phyloP scores from a whole-genome alignment of 2,888 invertebrate species.

The Drosophila lacicola region DNA sequence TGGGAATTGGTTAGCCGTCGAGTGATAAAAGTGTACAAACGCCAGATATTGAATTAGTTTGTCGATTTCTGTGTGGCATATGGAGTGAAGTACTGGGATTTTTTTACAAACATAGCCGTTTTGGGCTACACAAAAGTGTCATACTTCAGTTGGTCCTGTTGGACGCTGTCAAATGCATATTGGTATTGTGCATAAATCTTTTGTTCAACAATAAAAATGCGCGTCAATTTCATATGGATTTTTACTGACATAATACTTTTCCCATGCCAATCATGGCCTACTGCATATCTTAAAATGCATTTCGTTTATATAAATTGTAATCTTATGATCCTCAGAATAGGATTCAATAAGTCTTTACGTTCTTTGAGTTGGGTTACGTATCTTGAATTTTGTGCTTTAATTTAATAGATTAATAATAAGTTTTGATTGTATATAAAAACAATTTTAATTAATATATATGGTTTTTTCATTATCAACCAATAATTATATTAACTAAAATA shows the following conservation, averaged over 20 bases:
- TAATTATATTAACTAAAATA: no score
- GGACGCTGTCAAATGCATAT: constrained; percentile 71
- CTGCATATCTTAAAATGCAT: background rate
- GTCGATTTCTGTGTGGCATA: constrained; percentile 49
- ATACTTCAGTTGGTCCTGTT: constrained; percentile 42
- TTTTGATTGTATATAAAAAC: no score
- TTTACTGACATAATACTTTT: constrained; percentile 41
- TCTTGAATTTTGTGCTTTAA: no score
- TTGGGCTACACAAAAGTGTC: constrained; percentile 37
- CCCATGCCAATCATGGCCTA: background rate
- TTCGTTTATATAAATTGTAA: background rate
- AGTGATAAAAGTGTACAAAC: constrained; percentile 72
- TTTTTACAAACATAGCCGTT: constrained; percentile 15
- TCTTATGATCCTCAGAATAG: background rate
- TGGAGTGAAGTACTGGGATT: constrained; percentile 31
- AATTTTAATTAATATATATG: no score
- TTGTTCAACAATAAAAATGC: constrained; percentile 54
- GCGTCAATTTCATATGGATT: constrained; percentile 34
- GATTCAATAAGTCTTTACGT: background rate
- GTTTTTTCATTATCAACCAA: no score
- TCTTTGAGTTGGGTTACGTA: no score
- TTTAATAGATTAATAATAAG: no score
- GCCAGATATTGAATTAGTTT: constrained; percentile 77
- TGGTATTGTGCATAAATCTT: constrained; percentile 65
- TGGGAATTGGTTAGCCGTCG: constrained; percentile 17